phyloP scores from a whole-genome alignment of 1,140 invertebrate genomes.

The Solenopsis invicta region DNA sequence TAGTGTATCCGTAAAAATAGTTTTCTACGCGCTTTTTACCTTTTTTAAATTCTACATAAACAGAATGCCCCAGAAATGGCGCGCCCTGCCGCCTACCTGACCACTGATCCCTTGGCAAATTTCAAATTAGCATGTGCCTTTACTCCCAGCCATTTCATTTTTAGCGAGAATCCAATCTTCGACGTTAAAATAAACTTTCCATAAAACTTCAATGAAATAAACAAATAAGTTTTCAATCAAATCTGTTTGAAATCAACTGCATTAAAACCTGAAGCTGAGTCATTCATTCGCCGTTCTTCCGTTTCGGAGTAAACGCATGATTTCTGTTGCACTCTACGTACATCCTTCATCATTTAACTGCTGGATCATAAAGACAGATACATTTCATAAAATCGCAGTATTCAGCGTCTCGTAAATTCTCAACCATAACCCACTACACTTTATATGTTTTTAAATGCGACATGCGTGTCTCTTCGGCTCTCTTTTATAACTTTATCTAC shows the following conservation, averaged over 20 bases:
- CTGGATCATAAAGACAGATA: not conserved
- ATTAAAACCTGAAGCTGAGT: not conserved
- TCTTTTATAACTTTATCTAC: conserved; percentile 44
- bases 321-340: not conserved
- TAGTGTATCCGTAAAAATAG: conserved; percentile 47
- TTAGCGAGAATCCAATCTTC: not conserved
- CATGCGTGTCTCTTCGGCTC: not conserved
- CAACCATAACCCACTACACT: not conserved
- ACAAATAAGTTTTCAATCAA: not conserved
- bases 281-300: not conserved
- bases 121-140: not conserved
- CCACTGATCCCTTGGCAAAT: not conserved
- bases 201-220: not conserved
- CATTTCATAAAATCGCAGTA: not conserved
- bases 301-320: not conserved
- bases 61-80: conserved; percentile 8
- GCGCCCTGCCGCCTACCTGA: not conserved
- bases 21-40: conserved; percentile 54
- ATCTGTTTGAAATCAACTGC: not conserved
- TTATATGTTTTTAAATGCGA: conserved; percentile 12
- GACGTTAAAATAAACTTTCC: not conserved
- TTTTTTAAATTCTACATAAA: conserved; percentile 42
- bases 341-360: not conserved
- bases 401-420: not conserved
- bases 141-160: not conserved